Evolutionary conservation across 2,113 vertebrate genomes (phyloP), one percentile per base, ranked within the genome.

Genomic region (Xenopus laevis): DNA sequence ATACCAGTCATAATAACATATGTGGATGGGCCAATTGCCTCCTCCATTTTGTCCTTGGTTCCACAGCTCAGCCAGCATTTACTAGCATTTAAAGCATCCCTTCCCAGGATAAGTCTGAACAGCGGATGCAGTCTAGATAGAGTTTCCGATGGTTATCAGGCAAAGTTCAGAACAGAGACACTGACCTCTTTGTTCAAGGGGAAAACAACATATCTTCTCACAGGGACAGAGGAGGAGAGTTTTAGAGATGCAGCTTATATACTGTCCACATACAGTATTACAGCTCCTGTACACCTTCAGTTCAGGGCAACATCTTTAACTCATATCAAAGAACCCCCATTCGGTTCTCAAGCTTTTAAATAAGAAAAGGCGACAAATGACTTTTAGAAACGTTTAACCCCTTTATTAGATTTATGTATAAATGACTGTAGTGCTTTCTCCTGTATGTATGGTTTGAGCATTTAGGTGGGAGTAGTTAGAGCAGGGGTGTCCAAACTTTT

Each of bases 131-230:
- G 74, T 12, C 44, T 80, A 79, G 89, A 78, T 87, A 62, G 83
- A 74, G 84, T 89, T 90, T 89, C 89, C 0, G 86, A 91, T 88
- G 89, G 87, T 86, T 87, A 87, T 90, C 87, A 0, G 78, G 44
- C 33, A 53, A 0, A 7, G 17, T 58, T 60, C 8, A 20, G 73
- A 71, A 59, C 27, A 0, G 0, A 86, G 67, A 90, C 91, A 89
- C 82, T 83, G 83, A 85, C 88, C 89, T 82, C 89, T 89, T 89
- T 89, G 89, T 89, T 85, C 18, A 72, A 27, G 68, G 79, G 79
- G 74, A 81, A 80, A 86, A 87, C 81, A 86, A 81, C 85, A 85
- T 65, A 68, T 10, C 47, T 79, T 82, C 80, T 55, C 66, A 71
- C 1, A 62, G 17, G 62, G 77, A 61, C 60, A 13, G 72, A 33